Evolutionary conservation across 2,113 vertebrate genomes (phyloP), one percentile per base, ranked within the genome.

Genomic region (Copsychus sechellarum): DNA sequence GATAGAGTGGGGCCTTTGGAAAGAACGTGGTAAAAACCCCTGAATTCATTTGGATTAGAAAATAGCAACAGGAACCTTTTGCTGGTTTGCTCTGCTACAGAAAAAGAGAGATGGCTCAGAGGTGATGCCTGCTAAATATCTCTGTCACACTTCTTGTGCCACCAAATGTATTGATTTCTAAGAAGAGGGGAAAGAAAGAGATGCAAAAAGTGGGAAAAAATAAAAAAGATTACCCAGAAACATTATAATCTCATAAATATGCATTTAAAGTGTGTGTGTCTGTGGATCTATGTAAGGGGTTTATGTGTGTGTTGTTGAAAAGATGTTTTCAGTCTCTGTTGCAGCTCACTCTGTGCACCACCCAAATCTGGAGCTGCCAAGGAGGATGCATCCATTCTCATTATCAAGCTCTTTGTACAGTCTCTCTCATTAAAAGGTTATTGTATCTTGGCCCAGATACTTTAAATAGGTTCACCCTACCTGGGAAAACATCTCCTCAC

Each of bases 201-300:
- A 92, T 53, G 57, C 3, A 1, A 3, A 45, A 74, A 73, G 70
- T 64, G 36, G 12, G 6, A 2, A 6, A 31, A 54, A 36, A 50
- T 14, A 25, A 31, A 53, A 64, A 60, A 87, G 43, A 83, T 78
- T 87, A 95, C 14, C 64, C 73, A 66, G 65, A 88, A 93, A 84
- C 40, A 86, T 89, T 77, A 86, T 92, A 91, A 93, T 94, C 82
- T 94, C 89, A 86, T 94, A 89, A 92, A 96, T 94, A 92, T 83
- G 78, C 83, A 92, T 93, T 95, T 84, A 61, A 93, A 96, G 40
- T 57, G 78, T 76, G 56, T 93, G 31, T 90, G 66, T 69, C 50
- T 86, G 33, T 58, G 58, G 88, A 81, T 93, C 79, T 93, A 8
- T 43, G 78, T 66, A 56, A 90, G 50, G 72, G 50, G 48, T 86